Conservation (phyloP, 2,113 vertebrate species). For the Campylorhamphus procurvoides region DNA sequence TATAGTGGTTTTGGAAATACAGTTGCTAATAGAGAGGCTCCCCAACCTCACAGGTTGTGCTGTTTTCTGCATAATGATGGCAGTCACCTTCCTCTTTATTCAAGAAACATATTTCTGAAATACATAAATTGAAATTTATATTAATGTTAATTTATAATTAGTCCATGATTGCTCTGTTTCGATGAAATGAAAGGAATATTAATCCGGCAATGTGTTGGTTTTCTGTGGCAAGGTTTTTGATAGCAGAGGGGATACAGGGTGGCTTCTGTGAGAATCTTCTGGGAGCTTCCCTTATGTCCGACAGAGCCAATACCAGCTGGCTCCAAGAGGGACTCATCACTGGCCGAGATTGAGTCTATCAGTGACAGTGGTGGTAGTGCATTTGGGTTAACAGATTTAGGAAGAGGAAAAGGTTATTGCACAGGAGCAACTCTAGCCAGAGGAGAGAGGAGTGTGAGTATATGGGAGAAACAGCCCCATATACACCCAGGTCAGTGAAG, state of each 20-base stretch:
- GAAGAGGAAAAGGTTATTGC: not conserved
- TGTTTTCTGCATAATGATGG: not conserved
- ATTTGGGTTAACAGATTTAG: not conserved
- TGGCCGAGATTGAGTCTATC: fast-evolving
- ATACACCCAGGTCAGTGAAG: not conserved
- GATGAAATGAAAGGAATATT: not conserved
- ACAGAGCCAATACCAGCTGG: not conserved
- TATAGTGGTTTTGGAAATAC: not conserved
- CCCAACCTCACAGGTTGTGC: not conserved
- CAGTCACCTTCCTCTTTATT: not conserved
- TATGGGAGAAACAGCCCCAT: not conserved
- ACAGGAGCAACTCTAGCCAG: not conserved
- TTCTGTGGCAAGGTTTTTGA: not conserved
- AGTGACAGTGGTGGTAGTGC: fast-evolving
- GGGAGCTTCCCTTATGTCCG: not conserved
- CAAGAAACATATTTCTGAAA: not conserved
- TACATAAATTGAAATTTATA: not conserved
- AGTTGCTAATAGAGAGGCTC: not conserved
- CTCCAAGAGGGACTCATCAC: not conserved
- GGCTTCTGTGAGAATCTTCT: not conserved
- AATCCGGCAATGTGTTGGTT: not conserved
- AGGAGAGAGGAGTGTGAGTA: not conserved
- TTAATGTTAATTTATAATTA: conserved; percentile 6
- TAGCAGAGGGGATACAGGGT: fast-evolving
- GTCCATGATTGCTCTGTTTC: not conserved